Percentiles rank a stretch among this genome's conserved stretches.
phyloP scores from a whole-genome alignment of 2,888 invertebrate species.

The Cosmia pyralina region DNA sequence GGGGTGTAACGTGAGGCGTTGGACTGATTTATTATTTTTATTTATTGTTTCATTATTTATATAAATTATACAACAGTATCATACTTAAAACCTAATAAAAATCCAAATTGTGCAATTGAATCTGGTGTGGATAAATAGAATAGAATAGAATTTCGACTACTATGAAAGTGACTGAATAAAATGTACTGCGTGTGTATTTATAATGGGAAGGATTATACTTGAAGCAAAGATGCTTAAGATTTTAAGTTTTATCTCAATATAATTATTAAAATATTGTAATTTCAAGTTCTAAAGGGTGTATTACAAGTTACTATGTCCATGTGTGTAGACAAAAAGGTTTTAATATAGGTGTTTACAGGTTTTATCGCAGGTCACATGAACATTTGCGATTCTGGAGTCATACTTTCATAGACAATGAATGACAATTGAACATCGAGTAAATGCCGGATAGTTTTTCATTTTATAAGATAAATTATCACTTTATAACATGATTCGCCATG shows the following conservation, averaged over 20 bases:
- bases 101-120: no score
- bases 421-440: slow-evolving; percentile 63
- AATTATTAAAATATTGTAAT: background rate
- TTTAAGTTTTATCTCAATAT: background rate
- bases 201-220: no score
- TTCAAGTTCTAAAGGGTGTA: background rate
- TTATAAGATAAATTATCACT: slow-evolving; percentile 6
- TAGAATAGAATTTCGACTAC: no score
- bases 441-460: slow-evolving; percentile 14
- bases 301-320: slow-evolving; percentile 6
- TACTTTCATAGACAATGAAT: slow-evolving; percentile 68
- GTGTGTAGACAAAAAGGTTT: background rate
- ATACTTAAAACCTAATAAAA: no score
- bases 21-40: no score
- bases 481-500: no score
- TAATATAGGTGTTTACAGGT: slow-evolving; percentile 55
- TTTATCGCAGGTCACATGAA: slow-evolving; percentile 73
- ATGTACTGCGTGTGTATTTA: no score
- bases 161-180: no score
- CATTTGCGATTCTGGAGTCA: slow-evolving; percentile 69
- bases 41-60: no score
- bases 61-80: no score
- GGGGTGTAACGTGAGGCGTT: no score
- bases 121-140: no score
- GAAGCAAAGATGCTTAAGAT: background rate